phyloP scores from a whole-genome alignment of 2,113 vertebrate species.

The Catharus minimus region DNA sequence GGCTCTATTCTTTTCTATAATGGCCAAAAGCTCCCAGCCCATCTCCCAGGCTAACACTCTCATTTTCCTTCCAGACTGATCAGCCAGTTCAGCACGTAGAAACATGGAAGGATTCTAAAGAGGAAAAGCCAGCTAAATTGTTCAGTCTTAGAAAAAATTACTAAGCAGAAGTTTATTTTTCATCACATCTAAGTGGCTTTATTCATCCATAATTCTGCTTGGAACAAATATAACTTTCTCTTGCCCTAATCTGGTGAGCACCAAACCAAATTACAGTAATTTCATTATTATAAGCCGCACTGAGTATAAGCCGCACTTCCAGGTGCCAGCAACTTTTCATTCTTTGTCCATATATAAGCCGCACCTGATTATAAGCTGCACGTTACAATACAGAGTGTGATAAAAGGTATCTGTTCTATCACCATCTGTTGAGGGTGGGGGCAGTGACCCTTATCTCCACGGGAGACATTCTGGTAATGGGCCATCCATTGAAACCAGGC shows the following conservation, averaged over 20 bases:
- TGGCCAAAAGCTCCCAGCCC: not conserved
- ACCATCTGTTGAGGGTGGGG: no score
- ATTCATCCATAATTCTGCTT: not conserved
- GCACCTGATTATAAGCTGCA: no score
- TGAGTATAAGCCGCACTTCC: no score
- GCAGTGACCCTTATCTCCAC: no score
- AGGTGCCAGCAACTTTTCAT: no score
- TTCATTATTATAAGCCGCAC: no score
- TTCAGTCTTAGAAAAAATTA: not conserved
- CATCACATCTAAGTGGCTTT: not conserved
- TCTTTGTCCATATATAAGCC: no score
- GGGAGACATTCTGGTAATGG: no score
- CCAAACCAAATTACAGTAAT: not conserved
- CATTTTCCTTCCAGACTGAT: not conserved
- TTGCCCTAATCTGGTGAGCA: not conserved
- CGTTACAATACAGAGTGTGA: no score
- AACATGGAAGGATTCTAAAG: not conserved
- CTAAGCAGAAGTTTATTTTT: not conserved
- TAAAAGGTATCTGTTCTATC: no score
- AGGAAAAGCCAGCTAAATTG: not conserved
- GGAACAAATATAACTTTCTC: not conserved
- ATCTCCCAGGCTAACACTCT: not conserved
- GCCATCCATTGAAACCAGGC: no score
- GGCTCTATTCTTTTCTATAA: not conserved
- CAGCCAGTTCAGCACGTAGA: not conserved